These are phyloP conservation scores for Porphyrio hochstetteri DNA, from an alignment of 2,113 vertebrate species.

Conservation along the genomic window DNA sequence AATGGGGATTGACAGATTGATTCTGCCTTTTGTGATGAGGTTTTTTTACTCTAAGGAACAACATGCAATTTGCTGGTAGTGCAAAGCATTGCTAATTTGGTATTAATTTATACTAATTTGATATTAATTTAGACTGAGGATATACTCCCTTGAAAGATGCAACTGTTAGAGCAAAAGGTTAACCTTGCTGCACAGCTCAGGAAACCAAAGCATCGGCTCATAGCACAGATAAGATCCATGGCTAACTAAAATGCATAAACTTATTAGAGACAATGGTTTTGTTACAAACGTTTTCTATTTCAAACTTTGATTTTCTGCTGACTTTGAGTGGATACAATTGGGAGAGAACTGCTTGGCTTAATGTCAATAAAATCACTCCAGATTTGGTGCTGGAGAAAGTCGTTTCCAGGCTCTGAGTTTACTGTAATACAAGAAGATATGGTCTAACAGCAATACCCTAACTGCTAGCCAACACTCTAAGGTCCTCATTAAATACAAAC, in stretches of 20 bases:
- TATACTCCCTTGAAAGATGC: not conserved
- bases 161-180: not conserved
- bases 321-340: not conserved
- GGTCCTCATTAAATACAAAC: not conserved
- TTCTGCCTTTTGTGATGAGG: not conserved
- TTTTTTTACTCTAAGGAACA: not conserved
- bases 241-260: not conserved
- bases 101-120: conserved; percentile 15
- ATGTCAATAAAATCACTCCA: not conserved
- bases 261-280: not conserved
- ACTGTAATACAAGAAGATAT: not conserved
- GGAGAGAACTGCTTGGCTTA: not conserved
- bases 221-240: not conserved
- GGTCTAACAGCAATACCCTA: not conserved
- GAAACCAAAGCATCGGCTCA: not conserved
- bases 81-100: not conserved
- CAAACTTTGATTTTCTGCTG: not conserved
- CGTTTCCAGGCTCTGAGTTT: not conserved
- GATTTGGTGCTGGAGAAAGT: not conserved
- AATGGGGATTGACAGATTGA: not conserved
- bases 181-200: not conserved
- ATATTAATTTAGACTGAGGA: not conserved
- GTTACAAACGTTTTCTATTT: not conserved
- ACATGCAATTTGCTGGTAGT: not conserved
- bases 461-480: not conserved